Percentiles rank a stretch among this genome's conserved stretches.
Evolutionary conservation across 1,140 invertebrate genomes (phyloP).

Genomic region (Eciton burchellii): DNA sequence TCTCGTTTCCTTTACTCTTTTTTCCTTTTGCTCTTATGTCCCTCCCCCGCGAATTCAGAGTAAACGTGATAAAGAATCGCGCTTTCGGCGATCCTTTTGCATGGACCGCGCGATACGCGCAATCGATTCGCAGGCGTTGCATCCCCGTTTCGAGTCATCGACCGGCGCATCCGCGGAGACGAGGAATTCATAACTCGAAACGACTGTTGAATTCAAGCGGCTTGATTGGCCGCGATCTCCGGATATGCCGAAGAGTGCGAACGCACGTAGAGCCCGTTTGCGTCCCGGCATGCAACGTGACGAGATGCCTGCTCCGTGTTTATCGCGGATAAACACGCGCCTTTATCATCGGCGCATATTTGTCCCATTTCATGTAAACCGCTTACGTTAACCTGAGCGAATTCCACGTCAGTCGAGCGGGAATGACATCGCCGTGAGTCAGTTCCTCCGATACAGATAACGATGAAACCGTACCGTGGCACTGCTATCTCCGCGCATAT

Average conservation of each 20-base stretch:
- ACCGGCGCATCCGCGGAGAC: constrained; percentile 1
- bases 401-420: background rate
- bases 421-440: constrained; percentile 45
- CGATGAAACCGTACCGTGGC: background rate
- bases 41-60: too few species aligned
- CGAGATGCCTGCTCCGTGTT: constrained; percentile 28
- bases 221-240: background rate
- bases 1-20: background rate
- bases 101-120: constrained; percentile 5
- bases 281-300: background rate
- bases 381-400: background rate
- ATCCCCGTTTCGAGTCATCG: constrained; percentile 7
- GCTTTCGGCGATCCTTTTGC: too few species aligned
- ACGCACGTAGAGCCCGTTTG: background rate
- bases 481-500: background rate
- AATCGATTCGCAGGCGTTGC: constrained; percentile 27
- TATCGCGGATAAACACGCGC: constrained; percentile 54
- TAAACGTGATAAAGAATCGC: too few species aligned
- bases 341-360: background rate
- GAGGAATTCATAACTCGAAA: background rate
- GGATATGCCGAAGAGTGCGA: background rate
- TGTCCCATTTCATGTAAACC: constrained; percentile 29
- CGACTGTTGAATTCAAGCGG: background rate
- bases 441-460: constrained; percentile 51
- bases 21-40: background rate